Conservation (phyloP, 2,113 vertebrate genomes). For the Silurus meridionalis region DNA sequence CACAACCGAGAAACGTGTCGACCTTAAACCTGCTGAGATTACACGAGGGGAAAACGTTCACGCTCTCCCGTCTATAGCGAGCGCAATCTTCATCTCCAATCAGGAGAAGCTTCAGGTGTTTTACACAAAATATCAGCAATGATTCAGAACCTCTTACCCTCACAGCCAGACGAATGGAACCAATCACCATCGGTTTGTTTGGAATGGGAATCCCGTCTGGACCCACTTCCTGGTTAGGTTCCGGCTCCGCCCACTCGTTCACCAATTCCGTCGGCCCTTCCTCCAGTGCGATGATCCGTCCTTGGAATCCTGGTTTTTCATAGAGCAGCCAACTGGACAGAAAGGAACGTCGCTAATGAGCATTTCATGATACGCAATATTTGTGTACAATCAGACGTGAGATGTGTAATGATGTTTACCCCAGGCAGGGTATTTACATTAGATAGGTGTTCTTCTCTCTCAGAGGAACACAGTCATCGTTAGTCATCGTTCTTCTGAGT, state of each 20-base stretch:
- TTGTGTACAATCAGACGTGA: neutral
- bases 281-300: slow-evolving; percentile 83
- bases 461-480: too few relatives aligned
- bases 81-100: neutral
- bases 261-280: slow-evolving; percentile 85
- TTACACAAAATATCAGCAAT: neutral
- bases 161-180: slow-evolving; percentile 86
- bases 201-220: slow-evolving; percentile 59
- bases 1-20: neutral
- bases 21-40: neutral
- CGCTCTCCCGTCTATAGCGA: too few relatives aligned
- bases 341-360: neutral
- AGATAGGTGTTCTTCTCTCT: neutral
- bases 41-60: neutral
- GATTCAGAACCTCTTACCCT: slow-evolving; percentile 74
- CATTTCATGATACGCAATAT: neutral
- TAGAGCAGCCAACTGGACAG: slow-evolving; percentile 90
- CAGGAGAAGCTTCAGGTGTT: neutral
- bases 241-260: slow-evolving; percentile 80
- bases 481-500: neutral
- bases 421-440: neutral
- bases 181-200: slow-evolving; percentile 80
- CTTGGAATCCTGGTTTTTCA: slow-evolving; percentile 92
- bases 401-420: neutral
- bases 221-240: slow-evolving; percentile 61